A percentile compares a stretch with the other conserved stretches of the same genome.
Evolutionary conservation across 2,797 vertebrate species (phyloP).

Genomic region (Ispidina lecontei): DNA sequence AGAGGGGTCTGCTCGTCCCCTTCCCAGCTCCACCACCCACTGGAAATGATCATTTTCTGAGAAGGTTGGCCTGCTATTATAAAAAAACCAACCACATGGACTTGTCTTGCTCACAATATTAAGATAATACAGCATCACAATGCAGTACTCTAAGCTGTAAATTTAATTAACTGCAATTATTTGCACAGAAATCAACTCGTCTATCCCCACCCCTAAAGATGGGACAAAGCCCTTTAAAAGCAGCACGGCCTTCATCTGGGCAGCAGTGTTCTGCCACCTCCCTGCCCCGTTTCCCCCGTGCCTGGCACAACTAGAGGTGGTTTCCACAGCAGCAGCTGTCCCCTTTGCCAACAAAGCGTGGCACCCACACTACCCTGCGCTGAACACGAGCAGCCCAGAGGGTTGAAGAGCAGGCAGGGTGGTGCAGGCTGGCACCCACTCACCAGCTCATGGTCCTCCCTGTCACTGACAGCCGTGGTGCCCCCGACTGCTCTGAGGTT

Average conservation of each 20-base stretch:
- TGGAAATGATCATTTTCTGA: fast-evolving
- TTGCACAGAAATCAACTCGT: neutral
- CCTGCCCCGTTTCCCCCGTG: fast-evolving
- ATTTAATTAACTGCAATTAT: neutral
- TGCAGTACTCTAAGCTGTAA: neutral
- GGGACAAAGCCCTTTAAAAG: fast-evolving
- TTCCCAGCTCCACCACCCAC: neutral
- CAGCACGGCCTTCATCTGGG: fast-evolving
- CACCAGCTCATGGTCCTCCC: neutral
- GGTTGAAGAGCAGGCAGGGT: neutral
- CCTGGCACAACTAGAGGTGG: neutral
- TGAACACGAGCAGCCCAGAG: fast-evolving
- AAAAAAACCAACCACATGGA: fast-evolving
- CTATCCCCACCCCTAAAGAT: neutral
- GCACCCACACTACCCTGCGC: neutral
- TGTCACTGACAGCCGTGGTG: neutral
- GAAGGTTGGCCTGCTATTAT: neutral
- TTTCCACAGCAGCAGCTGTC: fast-evolving
- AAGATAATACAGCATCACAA: neutral
- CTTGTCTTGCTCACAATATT: too few species aligned
- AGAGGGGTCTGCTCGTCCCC: neutral
- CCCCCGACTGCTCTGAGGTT: slow-evolving; percentile 14
- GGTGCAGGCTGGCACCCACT: fast-evolving
- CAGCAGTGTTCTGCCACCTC: fast-evolving
- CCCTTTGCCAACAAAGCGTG: fast-evolving